Evolutionary conservation across 1,140 invertebrate species (phyloP).

Genomic region (Drosophila grimshawi): DNA sequence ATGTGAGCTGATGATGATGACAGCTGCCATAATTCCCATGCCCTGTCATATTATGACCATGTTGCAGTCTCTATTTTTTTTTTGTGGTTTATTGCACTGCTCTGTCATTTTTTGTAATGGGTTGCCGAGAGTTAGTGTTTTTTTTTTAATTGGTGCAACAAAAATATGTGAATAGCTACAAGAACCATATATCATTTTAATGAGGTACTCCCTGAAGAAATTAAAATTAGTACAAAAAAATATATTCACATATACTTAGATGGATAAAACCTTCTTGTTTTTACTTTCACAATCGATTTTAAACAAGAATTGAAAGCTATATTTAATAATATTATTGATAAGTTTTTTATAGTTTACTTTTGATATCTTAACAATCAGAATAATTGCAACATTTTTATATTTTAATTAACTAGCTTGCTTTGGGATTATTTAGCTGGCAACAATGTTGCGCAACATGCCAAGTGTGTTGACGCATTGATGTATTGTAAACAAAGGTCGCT

Average conservation of each 20-base stretch:
- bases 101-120: not conserved
- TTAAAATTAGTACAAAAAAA: too few relatives aligned
- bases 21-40: constrained; percentile 47
- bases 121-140: too few relatives aligned
- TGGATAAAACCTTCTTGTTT: too few relatives aligned
- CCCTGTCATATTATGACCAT: constrained; percentile 9
- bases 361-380: too few relatives aligned
- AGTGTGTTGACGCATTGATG: constrained; percentile 26
- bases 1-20: constrained; percentile 35
- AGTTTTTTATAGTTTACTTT: too few relatives aligned
- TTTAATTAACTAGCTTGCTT: constrained; percentile 3
- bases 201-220: too few relatives aligned
- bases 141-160: not conserved
- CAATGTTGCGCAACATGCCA: constrained; percentile 32
- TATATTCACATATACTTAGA: too few relatives aligned
- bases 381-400: not conserved
- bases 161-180: too few relatives aligned
- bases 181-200: too few relatives aligned
- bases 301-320: too few relatives aligned
- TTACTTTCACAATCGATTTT: too few relatives aligned
- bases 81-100: constrained; percentile 20
- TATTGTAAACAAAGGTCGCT: constrained; percentile 37
- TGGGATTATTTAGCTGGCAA: constrained; percentile 1
- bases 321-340: too few relatives aligned
- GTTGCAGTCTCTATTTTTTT: constrained; percentile 5